Evolutionary conservation across 2,113 vertebrate genomes (phyloP).

Genomic region (Odobenus rosmarus): DNA sequence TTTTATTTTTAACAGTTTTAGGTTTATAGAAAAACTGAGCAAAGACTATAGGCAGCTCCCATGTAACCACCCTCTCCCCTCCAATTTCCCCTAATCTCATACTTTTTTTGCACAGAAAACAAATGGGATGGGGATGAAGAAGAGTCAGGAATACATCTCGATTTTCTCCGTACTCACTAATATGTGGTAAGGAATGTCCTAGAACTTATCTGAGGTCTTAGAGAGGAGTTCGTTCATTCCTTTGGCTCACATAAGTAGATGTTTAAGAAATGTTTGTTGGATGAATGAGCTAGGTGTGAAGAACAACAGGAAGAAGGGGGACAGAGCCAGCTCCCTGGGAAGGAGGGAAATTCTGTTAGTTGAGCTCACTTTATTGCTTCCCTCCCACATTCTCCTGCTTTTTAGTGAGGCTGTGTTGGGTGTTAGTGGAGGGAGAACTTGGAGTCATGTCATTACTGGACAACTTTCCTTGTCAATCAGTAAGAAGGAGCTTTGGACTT

Average conservation of each 20-base stretch:
- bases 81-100: neutral
- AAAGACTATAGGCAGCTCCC: neutral
- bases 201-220: neutral
- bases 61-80: too few relatives aligned
- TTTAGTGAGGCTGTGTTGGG: neutral
- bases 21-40: neutral
- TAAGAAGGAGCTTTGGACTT: too few relatives aligned
- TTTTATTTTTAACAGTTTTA: neutral
- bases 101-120: neutral
- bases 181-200: neutral
- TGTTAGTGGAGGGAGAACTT: neutral
- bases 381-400: neutral
- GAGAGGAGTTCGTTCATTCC: neutral
- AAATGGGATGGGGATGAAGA: neutral
- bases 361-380: neutral
- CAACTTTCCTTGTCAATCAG: neutral
- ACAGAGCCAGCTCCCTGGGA: neutral
- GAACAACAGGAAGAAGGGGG: too few relatives aligned
- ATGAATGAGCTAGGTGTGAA: neutral
- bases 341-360: neutral
- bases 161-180: neutral
- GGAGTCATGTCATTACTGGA: neutral
- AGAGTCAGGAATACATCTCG: neutral
- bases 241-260: neutral
- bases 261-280: neutral